A percentile compares a stretch with the other conserved stretches of the same genome.
Conservation (phyloP, 2,797 vertebrate genomes). For the Xenops minutus region DNA sequence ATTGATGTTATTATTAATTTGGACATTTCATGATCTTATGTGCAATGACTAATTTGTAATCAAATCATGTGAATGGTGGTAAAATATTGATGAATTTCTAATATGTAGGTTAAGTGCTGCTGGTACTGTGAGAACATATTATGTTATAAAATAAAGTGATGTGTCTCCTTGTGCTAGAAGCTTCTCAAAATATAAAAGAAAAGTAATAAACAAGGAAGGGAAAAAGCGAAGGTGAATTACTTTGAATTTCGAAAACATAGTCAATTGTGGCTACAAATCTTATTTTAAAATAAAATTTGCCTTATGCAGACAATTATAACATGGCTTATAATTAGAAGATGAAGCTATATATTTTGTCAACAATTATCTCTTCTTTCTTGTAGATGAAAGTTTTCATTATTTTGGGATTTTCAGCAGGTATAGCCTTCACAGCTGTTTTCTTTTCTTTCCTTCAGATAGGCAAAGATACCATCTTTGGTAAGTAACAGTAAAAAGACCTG, state of each 20-base stretch:
- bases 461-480: slow-evolving; percentile 53
- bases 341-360: background rate
- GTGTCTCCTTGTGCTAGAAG: background rate
- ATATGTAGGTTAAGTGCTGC: background rate
- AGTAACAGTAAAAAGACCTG: background rate
- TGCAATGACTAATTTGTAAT: background rate
- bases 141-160: background rate
- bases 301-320: background rate
- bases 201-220: background rate
- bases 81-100: background rate
- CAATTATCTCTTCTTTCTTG: background rate
- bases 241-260: background rate
- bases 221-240: background rate
- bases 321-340: background rate
- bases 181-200: background rate
- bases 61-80: background rate
- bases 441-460: slow-evolving; percentile 25
- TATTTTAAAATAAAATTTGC: slow-evolving; percentile 15
- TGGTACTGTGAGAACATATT: background rate
- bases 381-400: slow-evolving; percentile 55
- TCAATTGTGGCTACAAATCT: background rate
- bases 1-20: background rate
- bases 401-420: slow-evolving; percentile 30
- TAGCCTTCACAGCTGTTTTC: slow-evolving; percentile 34
- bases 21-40: background rate